A percentile compares a stretch with the other conserved stretches of the same genome.
Conservation (phyloP, 2,888 invertebrate species). For the Hypolimnas misippus region DNA sequence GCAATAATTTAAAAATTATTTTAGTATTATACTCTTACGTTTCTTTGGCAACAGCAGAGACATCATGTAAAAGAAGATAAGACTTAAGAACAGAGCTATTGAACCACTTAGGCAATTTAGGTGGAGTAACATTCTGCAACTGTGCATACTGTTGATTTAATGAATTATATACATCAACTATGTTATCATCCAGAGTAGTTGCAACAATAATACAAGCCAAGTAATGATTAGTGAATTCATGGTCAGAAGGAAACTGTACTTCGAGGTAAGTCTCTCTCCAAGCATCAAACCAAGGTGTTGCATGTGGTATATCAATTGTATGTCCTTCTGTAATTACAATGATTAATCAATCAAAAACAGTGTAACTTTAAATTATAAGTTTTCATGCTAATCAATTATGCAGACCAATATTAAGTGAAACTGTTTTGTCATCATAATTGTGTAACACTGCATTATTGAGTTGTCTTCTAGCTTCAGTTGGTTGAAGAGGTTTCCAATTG, state of each 20-base stretch:
- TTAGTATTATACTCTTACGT: slow-evolving; percentile 83
- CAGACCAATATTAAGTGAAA: slow-evolving; percentile 82
- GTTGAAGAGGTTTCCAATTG: slow-evolving; percentile 91
- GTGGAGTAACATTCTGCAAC: slow-evolving; percentile 89
- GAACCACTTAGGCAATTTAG: slow-evolving; percentile 93
- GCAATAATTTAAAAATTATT: not conserved
- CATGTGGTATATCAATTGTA: slow-evolving; percentile 88
- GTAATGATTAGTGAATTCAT: slow-evolving; percentile 97
- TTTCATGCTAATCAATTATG: slow-evolving; percentile 4
- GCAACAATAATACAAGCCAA: slow-evolving; percentile 91
- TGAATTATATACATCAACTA: slow-evolving; percentile 91
- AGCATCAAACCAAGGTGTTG: slow-evolving; percentile 97
- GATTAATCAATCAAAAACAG: not conserved
- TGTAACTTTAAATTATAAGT: not conserved
- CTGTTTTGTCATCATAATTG: slow-evolving; percentile 80
- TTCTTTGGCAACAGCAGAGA: slow-evolving; percentile 87
- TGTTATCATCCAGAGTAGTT: slow-evolving; percentile 89
- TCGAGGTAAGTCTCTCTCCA: slow-evolving; percentile 96
- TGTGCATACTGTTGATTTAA: slow-evolving; percentile 92
- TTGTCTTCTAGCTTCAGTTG: slow-evolving; percentile 91
- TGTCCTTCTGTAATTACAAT: slow-evolving; percentile 70
- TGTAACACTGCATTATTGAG: slow-evolving; percentile 92
- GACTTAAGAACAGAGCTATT: slow-evolving; percentile 91
- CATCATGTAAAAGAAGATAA: slow-evolving; percentile 95
- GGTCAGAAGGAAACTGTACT: slow-evolving; percentile 95